Conservation (phyloP, 2,113 vertebrate genomes). For the Phrynocephalus versicolor region DNA sequence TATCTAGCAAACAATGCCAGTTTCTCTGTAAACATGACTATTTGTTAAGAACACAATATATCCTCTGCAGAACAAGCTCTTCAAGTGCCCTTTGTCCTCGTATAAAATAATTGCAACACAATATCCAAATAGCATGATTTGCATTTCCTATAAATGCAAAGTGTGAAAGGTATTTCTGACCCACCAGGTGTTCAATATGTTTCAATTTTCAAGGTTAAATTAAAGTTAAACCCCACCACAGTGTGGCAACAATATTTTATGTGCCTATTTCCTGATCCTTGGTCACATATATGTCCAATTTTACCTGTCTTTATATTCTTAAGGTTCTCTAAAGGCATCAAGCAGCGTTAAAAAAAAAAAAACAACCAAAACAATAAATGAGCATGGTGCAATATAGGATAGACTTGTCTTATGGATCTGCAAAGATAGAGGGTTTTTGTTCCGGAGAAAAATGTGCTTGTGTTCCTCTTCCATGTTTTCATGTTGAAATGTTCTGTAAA, state of each 20-base stretch:
- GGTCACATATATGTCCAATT: neutral
- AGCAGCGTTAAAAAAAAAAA: neutral
- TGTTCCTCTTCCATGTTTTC: neutral
- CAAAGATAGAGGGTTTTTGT: neutral
- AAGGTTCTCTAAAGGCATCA: neutral
- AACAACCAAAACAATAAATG: neutral
- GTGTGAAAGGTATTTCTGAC: neutral
- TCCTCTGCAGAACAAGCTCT: neutral
- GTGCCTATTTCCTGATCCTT: neutral
- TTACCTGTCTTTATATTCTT: neutral
- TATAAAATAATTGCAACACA: neutral
- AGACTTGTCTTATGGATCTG: neutral
- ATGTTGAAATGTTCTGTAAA: neutral
- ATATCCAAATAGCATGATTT: neutral
- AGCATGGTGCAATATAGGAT: neutral
- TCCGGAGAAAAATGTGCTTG: neutral
- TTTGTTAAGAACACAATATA: neutral
- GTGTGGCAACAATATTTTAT: neutral
- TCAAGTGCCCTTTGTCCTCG: neutral
- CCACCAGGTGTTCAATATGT: neutral
- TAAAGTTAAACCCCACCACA: neutral
- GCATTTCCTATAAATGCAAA: neutral
- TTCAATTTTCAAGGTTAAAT: neutral
- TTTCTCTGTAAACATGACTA: neutral
- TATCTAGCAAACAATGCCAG: neutral